Evolutionary conservation across 1,140 invertebrate species (phyloP), one percentile per base, ranked within the genome.

Genomic region (Macrocentrus cingulum): DNA sequence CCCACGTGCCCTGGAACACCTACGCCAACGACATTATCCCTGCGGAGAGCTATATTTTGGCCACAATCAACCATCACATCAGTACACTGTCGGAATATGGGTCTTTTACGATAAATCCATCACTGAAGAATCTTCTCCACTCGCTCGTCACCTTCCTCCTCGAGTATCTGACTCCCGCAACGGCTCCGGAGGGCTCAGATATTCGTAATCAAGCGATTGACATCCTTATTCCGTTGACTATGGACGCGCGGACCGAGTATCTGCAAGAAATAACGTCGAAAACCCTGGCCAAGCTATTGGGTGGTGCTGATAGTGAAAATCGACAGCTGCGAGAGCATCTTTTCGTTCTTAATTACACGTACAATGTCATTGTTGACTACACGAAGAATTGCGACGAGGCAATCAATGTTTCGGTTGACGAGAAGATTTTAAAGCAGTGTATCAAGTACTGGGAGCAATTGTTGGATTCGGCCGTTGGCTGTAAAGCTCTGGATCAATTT

Each of bases 371-470:
- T 16, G 80, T 86, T 8, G 84, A 85, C 50, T 87, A 84, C 60
- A 82, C 83, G 0, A 75, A 58, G 18, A 75, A 74, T 19, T 62
- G 48, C 2, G 69, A 77, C 22, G 71, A 78, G 15, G 37, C 64
- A 1, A 68, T 73, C 0, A 83, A 78, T 55, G 73, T 80, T 18
- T 71, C 74, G 19, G 80, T 90, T 2, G 84, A 88, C 70, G 88
- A 88, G 62, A 84, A 84, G 48, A 85, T 90, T 34, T 72, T 89
- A 4, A 84, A 86, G 59, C 85, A 87, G 56, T 90, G 86, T 66
- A 72, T 91, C 6, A 84, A 88, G 61, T 94, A 92, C 66, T 90
- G 94, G 85, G 92, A 94, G 74, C 86, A 87, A 60, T 83, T 94
- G 46, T 68, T 96, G 7, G 92, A 95, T 22, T 89, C 89, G 60